These are phyloP conservation scores for Bombyx mandarina DNA, from an alignment of 1,140 invertebrate genomes.

Conservation along the genomic window DNA sequence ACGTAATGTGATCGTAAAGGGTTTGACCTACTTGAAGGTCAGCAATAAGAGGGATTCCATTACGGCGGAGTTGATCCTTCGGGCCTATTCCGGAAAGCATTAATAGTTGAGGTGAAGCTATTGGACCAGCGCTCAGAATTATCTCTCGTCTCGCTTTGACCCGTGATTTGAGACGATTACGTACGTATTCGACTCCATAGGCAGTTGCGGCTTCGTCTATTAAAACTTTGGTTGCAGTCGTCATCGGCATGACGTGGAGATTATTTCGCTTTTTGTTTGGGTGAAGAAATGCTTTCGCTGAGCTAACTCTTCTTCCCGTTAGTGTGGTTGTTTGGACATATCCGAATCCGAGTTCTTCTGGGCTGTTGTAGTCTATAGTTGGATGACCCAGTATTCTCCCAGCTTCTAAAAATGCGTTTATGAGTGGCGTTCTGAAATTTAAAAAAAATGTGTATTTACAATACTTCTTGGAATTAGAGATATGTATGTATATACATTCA, in stretches of 20 bases:
- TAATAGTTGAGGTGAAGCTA: constrained; percentile 69
- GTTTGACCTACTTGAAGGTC: constrained; percentile 81
- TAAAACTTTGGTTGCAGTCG: constrained; percentile 46
- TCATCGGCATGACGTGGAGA: constrained; percentile 72
- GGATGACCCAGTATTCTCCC: constrained; percentile 64
- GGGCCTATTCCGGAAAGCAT: constrained; percentile 65
- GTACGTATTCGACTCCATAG: constrained; percentile 37
- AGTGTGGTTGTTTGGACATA: constrained; percentile 74
- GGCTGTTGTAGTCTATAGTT: constrained; percentile 53
- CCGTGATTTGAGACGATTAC: constrained; percentile 24
- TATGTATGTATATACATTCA: too few relatives aligned
- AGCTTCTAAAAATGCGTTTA: constrained; percentile 67
- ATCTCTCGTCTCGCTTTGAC: constrained; percentile 68
- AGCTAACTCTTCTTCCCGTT: constrained; percentile 46
- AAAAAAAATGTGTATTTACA: too few relatives aligned
- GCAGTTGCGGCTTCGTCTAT: constrained; percentile 33
- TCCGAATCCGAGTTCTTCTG: constrained; percentile 60
- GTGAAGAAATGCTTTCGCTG: constrained; percentile 70
- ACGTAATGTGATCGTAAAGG: constrained; percentile 74
- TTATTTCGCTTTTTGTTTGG: constrained; percentile 73
- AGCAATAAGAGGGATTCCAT: constrained; percentile 63
- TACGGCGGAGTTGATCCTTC: constrained; percentile 43
- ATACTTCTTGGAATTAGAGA: too few relatives aligned
- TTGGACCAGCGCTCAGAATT: constrained; percentile 70
- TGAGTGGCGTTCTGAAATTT: constrained; percentile 48